phyloP scores from a whole-genome alignment of 2,113 vertebrate genomes.

The rabbit (Oryctolagus cuniculus) region DNA sequence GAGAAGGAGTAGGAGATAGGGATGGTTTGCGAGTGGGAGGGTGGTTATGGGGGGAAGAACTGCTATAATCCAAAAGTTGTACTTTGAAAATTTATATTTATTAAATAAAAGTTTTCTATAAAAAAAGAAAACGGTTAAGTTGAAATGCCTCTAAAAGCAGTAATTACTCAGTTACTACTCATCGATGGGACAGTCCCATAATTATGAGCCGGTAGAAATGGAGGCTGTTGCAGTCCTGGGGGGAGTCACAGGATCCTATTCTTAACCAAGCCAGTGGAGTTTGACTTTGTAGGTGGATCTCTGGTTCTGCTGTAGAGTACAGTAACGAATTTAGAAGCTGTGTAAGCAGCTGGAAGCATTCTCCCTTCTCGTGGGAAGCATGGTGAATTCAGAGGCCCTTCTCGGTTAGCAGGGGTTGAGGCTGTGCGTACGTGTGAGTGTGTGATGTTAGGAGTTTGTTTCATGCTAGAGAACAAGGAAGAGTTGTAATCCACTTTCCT shows the following conservation, averaged over 20 bases:
- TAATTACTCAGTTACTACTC: slow-evolving; percentile 19
- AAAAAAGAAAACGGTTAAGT: background rate
- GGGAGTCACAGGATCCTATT: slow-evolving; percentile 61
- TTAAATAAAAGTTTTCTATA: too few relatives aligned
- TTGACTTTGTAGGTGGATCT: slow-evolving; percentile 64
- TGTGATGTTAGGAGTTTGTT: slow-evolving; percentile 25
- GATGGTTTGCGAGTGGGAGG: too few relatives aligned
- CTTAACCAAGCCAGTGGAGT: background rate
- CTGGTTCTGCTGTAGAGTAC: slow-evolving; percentile 49
- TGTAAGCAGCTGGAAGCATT: background rate
- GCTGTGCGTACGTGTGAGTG: background rate
- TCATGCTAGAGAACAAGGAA: background rate
- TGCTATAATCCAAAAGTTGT: too few relatives aligned
- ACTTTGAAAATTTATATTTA: too few relatives aligned
- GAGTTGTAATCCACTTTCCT: background rate
- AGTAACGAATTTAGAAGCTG: slow-evolving; percentile 21
- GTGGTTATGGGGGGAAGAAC: too few relatives aligned
- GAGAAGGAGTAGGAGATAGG: too few relatives aligned
- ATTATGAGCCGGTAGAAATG: slow-evolving; percentile 45
- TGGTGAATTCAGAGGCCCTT: slow-evolving; percentile 8
- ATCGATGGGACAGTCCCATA: slow-evolving; percentile 2
- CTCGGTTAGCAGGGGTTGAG: background rate
- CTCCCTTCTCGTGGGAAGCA: background rate
- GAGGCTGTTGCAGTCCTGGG: slow-evolving; percentile 12
- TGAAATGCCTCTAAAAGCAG: slow-evolving; percentile 32